Percentiles rank a stretch among this genome's conserved stretches.
Conservation (phyloP, 2,113 vertebrate species). For the Petromus typicus region DNA sequence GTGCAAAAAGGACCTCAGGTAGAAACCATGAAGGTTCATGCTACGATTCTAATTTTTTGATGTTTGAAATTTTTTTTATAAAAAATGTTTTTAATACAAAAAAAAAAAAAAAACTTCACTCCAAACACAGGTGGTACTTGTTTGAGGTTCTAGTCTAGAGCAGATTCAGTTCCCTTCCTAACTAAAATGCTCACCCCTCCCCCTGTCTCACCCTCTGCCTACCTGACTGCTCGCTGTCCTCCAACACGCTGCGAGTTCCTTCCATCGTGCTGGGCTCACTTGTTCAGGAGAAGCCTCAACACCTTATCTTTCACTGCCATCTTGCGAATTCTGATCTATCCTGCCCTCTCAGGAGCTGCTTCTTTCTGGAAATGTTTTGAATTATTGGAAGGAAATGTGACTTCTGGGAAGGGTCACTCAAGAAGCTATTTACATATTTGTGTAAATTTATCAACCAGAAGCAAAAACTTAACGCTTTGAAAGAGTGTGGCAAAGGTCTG, state of each 20-base stretch:
- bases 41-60: not conserved
- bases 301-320: not conserved
- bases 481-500: not conserved
- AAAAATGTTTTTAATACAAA: not conserved
- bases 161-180: not conserved
- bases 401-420: not conserved
- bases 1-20: not conserved
- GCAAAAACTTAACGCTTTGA: slow-evolving; percentile 20
- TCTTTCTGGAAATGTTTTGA: not conserved
- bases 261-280: not conserved
- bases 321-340: not conserved
- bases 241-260: not conserved
- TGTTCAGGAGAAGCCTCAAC: not conserved
- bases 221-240: not conserved
- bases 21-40: not conserved
- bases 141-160: not conserved
- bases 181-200: not conserved
- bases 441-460: slow-evolving; percentile 6
- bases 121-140: not conserved
- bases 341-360: not conserved
- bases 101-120: not conserved
- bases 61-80: not conserved
- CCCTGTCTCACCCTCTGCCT: not conserved
- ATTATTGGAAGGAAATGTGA: not conserved
- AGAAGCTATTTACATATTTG: slow-evolving; percentile 21